Evolutionary conservation across 1,140 invertebrate species (phyloP).

Genomic region (Drosophila gunungcola): DNA sequence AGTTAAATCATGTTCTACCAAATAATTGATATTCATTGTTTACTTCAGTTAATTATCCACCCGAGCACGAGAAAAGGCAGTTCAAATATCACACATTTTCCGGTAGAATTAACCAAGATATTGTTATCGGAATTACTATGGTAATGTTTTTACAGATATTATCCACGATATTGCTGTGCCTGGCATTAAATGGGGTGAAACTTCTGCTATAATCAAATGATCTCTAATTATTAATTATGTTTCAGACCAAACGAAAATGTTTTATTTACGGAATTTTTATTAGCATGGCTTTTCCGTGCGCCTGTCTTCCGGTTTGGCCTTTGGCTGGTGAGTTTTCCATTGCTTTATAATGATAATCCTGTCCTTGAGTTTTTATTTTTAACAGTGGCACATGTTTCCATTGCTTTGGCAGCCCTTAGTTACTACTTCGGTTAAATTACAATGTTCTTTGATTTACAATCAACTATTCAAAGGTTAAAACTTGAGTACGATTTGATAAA

Average conservation of each 20-base stretch:
- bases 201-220: neutral
- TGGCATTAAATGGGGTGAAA: slow-evolving; percentile 6
- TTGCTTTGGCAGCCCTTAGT: slow-evolving; percentile 6
- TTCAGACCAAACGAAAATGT: neutral
- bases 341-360: no score
- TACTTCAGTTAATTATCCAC: slow-evolving; percentile 22
- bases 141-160: slow-evolving; percentile 14
- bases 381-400: slow-evolving; percentile 3
- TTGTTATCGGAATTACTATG: slow-evolving; percentile 11
- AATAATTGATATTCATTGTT: neutral
- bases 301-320: slow-evolving; percentile 27
- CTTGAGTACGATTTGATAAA: no score
- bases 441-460: neutral
- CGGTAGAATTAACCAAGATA: slow-evolving; percentile 4
- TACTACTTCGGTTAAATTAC: slow-evolving; percentile 4
- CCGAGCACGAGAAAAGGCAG: neutral
- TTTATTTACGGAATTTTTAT: slow-evolving; percentile 5
- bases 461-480: no score
- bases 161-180: slow-evolving; percentile 1
- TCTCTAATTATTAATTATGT: neutral
- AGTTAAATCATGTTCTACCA: neutral
- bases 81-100: slow-evolving; percentile 16
- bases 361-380: neutral
- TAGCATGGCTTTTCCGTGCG: slow-evolving; percentile 8
- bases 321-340: slow-evolving; percentile 5